phyloP scores from a whole-genome alignment of 1,140 invertebrate species.

The Cydia amplana region DNA sequence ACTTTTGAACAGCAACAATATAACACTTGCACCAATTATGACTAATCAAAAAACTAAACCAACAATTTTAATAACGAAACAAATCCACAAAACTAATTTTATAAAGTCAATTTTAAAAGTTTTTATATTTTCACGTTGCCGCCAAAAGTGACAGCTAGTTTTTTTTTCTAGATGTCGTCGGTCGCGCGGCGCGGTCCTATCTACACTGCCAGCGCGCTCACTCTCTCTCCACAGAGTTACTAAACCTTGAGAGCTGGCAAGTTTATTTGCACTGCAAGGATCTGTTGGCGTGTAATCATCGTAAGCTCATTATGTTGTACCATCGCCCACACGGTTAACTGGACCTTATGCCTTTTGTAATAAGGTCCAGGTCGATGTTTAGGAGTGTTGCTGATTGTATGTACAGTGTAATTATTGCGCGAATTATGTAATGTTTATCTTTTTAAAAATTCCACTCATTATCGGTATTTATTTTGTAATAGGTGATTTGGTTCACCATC shows the following conservation, averaged over 20 bases:
- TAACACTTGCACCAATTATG: background rate
- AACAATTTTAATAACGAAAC: constrained; percentile 6
- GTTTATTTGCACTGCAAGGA: constrained; percentile 1
- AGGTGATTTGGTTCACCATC: background rate
- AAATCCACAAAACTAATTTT: background rate
- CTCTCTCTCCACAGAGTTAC: constrained; percentile 59
- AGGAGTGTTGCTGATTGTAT: no score
- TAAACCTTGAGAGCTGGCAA: constrained; percentile 55
- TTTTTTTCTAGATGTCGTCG: constrained; percentile 45
- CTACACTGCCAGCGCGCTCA: constrained; percentile 51
- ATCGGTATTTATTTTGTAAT: constrained; percentile 12
- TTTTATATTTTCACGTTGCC: constrained; percentile 34
- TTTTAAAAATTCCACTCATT: constrained; percentile 21
- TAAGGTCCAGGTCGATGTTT: no score
- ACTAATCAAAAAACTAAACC: constrained; percentile 3
- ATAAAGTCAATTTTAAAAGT: background rate
- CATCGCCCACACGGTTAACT: no score
- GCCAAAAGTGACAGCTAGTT: constrained; percentile 47
- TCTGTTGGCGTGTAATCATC: constrained; percentile 23
- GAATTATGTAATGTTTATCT: constrained; percentile 22
- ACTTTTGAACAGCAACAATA: constrained; percentile 15
- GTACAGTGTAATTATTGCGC: constrained; percentile 12
- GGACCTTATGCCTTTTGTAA: no score
- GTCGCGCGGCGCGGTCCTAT: constrained; percentile 41
- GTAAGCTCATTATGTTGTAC: background rate